Evolutionary conservation across 2,797 vertebrate genomes (phyloP).

Genomic region (Enteromius argenteus): DNA sequence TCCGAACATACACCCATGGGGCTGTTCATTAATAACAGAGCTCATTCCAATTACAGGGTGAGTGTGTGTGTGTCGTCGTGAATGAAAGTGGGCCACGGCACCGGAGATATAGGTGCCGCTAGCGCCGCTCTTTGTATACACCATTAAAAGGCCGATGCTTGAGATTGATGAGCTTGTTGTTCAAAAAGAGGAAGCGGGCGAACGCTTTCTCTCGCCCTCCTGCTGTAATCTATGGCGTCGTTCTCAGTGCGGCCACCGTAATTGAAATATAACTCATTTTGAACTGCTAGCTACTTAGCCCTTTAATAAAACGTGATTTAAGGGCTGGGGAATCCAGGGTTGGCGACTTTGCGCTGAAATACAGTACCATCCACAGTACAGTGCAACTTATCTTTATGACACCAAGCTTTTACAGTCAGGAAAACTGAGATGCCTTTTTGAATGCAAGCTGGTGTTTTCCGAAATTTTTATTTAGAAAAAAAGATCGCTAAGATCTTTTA

Average conservation of each 20-base stretch:
- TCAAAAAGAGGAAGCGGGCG: constrained; percentile 8
- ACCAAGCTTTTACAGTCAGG: not conserved
- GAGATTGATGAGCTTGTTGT: constrained; percentile 65
- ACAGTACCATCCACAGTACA: constrained; percentile 26
- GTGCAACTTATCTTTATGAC: constrained; percentile 36
- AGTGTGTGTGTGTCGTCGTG: constrained; percentile 63
- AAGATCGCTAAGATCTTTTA: not conserved
- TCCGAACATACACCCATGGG: constrained; percentile 93
- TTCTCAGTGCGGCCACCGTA: constrained; percentile 24
- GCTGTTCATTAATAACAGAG: constrained; percentile 91
- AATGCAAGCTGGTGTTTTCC: constrained; percentile 18
- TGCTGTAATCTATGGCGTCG: constrained; percentile 39
- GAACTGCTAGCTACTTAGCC: constrained; percentile 32
- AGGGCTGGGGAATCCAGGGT: not conserved
- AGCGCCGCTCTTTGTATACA: not conserved
- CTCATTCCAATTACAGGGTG: constrained; percentile 96
- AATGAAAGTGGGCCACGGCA: constrained; percentile 15
- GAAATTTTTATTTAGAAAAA: not conserved
- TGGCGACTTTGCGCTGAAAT: constrained; percentile 17
- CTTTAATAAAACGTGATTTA: constrained; percentile 45
- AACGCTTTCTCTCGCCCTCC: not conserved
- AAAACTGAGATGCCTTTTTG: not conserved
- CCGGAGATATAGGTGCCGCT: constrained; percentile 6
- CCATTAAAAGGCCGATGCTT: constrained; percentile 35
- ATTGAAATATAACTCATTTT: constrained; percentile 55